phyloP scores from a whole-genome alignment of 2,888 invertebrate genomes.

The Agrotis puta region DNA sequence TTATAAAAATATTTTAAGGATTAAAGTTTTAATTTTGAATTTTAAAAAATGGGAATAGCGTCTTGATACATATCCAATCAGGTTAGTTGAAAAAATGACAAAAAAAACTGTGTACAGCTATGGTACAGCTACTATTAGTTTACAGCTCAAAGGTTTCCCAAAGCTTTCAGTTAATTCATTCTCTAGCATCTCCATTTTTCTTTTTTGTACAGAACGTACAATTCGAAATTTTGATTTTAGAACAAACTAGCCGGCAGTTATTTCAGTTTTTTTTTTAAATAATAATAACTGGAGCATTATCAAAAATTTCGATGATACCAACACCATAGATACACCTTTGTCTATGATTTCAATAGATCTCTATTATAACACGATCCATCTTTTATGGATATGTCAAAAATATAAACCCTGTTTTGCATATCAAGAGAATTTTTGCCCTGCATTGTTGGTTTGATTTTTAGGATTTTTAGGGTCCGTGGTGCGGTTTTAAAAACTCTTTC shows the following conservation, averaged over 20 bases:
- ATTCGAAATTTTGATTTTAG: not conserved
- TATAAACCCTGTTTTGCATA: conserved; percentile 85
- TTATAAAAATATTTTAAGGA: too few relatives aligned
- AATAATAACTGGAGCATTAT: conserved; percentile 46
- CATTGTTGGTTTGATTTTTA: conserved; percentile 68
- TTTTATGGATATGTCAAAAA: conserved; percentile 87
- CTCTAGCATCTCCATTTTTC: not conserved
- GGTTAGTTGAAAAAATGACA: not conserved
- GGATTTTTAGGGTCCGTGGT: conserved; percentile 35
- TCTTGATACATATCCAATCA: not conserved
- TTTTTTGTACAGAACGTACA: too few relatives aligned
- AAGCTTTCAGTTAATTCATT: too few relatives aligned
- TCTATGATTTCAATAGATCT: conserved; percentile 70
- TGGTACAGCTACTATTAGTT: too few relatives aligned
- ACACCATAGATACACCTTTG: conserved; percentile 57
- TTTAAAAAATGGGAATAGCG: not conserved
- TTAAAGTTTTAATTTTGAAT: too few relatives aligned
- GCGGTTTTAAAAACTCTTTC: not conserved
- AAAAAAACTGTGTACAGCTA: not conserved
- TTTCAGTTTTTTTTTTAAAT: conserved; percentile 19
- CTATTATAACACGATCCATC: conserved; percentile 84
- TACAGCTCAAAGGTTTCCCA: not conserved
- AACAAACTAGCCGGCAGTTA: conserved; percentile 7
- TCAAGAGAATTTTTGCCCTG: conserved; percentile 75
- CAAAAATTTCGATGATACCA: conserved; percentile 56